phyloP scores from a whole-genome alignment of 2,797 vertebrate species.

The Varecia variegata region DNA sequence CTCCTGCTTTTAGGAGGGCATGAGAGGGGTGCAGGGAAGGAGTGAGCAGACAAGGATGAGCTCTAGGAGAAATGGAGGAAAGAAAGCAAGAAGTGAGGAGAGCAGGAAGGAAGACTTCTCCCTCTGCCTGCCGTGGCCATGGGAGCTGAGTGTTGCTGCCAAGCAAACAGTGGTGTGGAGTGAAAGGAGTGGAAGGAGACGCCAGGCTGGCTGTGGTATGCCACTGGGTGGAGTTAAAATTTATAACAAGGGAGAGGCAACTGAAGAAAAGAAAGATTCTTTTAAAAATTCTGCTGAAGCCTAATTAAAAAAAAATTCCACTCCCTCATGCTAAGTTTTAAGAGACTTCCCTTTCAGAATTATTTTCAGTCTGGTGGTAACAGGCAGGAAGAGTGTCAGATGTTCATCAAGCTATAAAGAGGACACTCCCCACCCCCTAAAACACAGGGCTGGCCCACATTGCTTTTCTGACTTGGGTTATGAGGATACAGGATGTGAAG shows the following conservation, averaged over 20 bases:
- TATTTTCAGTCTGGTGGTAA: slow-evolving; percentile 42
- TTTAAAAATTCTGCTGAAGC: slow-evolving; percentile 70
- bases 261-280: slow-evolving; percentile 71
- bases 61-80: not conserved
- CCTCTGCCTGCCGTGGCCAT: not conserved
- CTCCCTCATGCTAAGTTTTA: not conserved
- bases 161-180: slow-evolving; percentile 27
- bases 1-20: not conserved
- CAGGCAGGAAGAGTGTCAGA: slow-evolving; percentile 16
- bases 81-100: slow-evolving; percentile 5
- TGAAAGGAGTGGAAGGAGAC: not conserved
- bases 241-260: slow-evolving; percentile 72
- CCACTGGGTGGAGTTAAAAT: slow-evolving; percentile 67
- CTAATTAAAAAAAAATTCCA: slow-evolving; percentile 74
- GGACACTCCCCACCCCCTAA: not conserved
- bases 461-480: slow-evolving; percentile 31
- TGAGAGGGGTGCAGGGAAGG: not conserved
- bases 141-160: not conserved
- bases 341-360: slow-evolving; percentile 34
- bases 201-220: slow-evolving; percentile 53
- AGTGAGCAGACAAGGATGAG: not conserved
- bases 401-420: not conserved
- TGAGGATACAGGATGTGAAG: slow-evolving; percentile 32
- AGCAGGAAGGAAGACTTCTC: not conserved
- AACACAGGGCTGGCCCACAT: not conserved